Percentiles rank a stretch among this genome's conserved stretches.
Conservation (phyloP, 2,113 vertebrate species). For the Elaphurus davidianus region DNA sequence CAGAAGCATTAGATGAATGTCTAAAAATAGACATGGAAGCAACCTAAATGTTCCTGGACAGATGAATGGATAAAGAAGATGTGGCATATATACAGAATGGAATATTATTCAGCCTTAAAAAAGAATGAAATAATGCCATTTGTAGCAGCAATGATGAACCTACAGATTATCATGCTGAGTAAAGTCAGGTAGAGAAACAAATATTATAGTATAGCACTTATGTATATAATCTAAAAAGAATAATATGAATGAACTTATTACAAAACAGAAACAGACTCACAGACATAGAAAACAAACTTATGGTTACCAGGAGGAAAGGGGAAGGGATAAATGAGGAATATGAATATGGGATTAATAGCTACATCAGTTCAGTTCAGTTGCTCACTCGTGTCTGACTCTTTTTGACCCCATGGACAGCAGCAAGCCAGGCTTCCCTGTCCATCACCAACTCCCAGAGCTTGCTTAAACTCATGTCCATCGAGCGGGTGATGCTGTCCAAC, state of each 20-base stretch:
- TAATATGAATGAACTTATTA: background rate
- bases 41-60: background rate
- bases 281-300: background rate
- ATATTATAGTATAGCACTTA: background rate
- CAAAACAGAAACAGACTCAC: background rate
- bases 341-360: background rate
- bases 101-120: background rate
- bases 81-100: background rate
- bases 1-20: too few relatives aligned
- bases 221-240: background rate
- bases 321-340: background rate
- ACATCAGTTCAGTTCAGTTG: background rate
- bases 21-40: background rate
- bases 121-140: background rate
- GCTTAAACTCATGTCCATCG: background rate
- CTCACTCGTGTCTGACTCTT: background rate
- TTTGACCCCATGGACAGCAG: rapidly evolving
- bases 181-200: background rate
- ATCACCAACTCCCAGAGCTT: background rate
- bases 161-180: background rate
- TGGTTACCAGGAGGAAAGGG: background rate
- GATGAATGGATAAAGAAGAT: background rate
- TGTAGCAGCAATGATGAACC: background rate
- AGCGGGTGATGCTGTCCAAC: background rate
- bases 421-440: background rate